Evolutionary conservation across 2,888 invertebrate species (phyloP).

Genomic region (Caenorhabditis doughertyi): DNA sequence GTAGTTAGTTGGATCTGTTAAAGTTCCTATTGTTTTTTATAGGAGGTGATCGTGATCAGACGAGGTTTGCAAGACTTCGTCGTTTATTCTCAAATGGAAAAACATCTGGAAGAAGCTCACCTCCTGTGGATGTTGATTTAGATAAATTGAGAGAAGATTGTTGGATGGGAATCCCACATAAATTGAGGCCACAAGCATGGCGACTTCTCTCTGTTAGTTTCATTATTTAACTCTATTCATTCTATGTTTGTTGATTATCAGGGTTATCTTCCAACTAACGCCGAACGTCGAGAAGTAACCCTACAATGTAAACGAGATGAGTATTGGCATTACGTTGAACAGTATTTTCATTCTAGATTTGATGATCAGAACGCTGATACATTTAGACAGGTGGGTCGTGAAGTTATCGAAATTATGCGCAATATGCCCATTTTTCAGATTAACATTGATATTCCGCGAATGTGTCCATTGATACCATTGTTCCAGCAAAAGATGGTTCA

Average conservation of each 20-base stretch:
- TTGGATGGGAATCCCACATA: conserved; percentile 97
- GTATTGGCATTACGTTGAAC: conserved; percentile 95
- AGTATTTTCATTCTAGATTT: conserved; percentile 95
- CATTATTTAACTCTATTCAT: too few relatives aligned
- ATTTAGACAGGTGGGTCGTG: conserved; percentile 89
- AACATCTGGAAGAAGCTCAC: conserved; percentile 66
- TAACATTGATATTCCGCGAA: conserved; percentile 98
- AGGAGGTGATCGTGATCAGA: conserved; percentile 71
- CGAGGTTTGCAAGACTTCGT: conserved; percentile 71
- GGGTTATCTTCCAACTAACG: conserved; percentile 95
- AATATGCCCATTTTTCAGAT: conserved; percentile 86
- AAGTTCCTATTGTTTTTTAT: not conserved
- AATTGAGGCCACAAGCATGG: conserved; percentile 88
- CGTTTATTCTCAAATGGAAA: conserved; percentile 69
- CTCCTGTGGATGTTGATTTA: conserved; percentile 72
- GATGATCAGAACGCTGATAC: conserved; percentile 94
- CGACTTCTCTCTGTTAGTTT: conserved; percentile 87
- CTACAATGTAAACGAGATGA: conserved; percentile 94
- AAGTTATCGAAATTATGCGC: not conserved
- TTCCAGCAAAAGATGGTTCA: conserved; percentile 96
- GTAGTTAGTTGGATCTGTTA: conserved; percentile 14
- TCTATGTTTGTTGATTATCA: conserved; percentile 82
- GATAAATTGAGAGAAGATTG: conserved; percentile 82
- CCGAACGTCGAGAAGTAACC: conserved; percentile 91
- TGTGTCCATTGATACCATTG: conserved; percentile 96